Base-by-base conservation (phyloP, 2,888 invertebrate species). In the Apodemia zela region DNA sequence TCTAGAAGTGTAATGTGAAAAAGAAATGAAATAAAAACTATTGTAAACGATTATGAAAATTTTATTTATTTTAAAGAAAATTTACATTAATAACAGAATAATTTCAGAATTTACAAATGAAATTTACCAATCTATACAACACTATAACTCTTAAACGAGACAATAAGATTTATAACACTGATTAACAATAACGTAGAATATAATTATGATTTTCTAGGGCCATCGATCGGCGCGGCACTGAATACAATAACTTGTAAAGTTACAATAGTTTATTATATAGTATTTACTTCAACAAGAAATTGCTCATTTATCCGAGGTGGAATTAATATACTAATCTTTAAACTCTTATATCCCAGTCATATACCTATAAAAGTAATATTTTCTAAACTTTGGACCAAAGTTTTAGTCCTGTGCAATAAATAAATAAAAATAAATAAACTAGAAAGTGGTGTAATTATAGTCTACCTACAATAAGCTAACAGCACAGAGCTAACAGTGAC, bases 81-180 rank as follows among this genome's bases (percentile, higher is more conserved):
- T 84, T 89, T 89, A 90, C 89, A 86, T 83, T 87, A 80, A 84
- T 85, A 90, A 90, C 89, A 89, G 81, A 90, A 91, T 85, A 87
- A 87, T 87, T 74, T 89, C 82, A 84, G 87, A 88, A 85, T 84
- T 88, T 87, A 87, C 84, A 91, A 90, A 90, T 86, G 73, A 89
- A 89, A 83, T 81, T 76, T 89, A 89, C 81, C 82, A 78, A 87
- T 89, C 89, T 90, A 90, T 90, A 91, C 91, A 90, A 89, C 89
- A 91, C 87, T 87, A 86, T 87, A 87, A 89, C 88, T 86, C 87
- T 89, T 89, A 90, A 88, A 88, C 87, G 87, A 89, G 89, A 89
- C 83, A 82, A 88, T 84, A 87, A 89, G 88, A 85, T 88, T 88
- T 84, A 81, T 84, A 90, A 91, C 91, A 90, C 84, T 90, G 87